These are phyloP conservation scores for Caenorhabditis japonica DNA, from an alignment of 2,888 invertebrate species.

Conservation along the genomic window DNA sequence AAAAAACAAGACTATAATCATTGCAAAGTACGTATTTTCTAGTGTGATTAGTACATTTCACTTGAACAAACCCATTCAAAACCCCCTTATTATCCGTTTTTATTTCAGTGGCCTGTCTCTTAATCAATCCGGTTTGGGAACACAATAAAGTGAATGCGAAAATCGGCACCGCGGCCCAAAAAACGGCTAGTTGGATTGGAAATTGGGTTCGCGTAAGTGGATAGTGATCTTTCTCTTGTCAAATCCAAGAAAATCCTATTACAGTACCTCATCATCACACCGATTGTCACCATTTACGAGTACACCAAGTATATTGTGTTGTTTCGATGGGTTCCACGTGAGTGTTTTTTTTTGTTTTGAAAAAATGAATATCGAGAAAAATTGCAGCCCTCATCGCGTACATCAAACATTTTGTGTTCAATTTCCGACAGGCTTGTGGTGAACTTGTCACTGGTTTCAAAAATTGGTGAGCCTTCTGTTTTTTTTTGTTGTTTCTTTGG, in stretches of 20 bases:
- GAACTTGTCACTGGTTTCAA: constrained; percentile 32
- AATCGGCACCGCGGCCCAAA: constrained; percentile 42
- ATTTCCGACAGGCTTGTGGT: constrained; percentile 39
- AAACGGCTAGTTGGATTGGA: constrained; percentile 19
- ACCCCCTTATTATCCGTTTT: too few relatives aligned
- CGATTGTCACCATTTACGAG: constrained; percentile 61
- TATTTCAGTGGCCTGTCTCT: constrained; percentile 65
- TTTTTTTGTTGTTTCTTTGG: too few relatives aligned
- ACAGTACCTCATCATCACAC: constrained; percentile 59
- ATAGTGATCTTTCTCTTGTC: not conserved
- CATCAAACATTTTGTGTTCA: constrained; percentile 47
- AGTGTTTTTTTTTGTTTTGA: constrained; percentile 21
- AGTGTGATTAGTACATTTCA: too few relatives aligned
- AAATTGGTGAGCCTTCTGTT: constrained; percentile 42
- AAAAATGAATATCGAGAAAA: too few relatives aligned
- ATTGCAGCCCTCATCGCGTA: constrained; percentile 45
- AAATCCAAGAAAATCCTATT: constrained; percentile 8
- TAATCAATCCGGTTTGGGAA: constrained; percentile 73
- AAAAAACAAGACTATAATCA: too few relatives aligned
- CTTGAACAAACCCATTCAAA: too few relatives aligned
- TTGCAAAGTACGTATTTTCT: too few relatives aligned
- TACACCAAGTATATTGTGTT: constrained; percentile 69
- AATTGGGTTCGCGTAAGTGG: constrained; percentile 38
- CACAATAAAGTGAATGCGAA: constrained; percentile 70
- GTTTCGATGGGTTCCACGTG: constrained; percentile 73